These are phyloP conservation scores for Ivindomyrus marchei DNA, from an alignment of 2,113 vertebrate species.

Conservation along the genomic window DNA sequence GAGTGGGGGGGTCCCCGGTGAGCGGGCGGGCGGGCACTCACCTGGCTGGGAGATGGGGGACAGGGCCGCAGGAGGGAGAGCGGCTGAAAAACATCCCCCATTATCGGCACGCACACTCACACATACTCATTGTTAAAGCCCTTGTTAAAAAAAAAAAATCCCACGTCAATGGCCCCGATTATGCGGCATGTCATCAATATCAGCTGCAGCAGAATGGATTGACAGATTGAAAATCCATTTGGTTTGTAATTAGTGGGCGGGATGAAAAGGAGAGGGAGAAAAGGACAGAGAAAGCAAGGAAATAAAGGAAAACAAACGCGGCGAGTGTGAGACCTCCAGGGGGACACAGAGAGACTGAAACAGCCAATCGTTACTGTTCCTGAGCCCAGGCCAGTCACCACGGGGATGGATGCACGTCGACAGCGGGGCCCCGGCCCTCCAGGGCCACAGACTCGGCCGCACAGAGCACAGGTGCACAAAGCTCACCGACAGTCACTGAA, in stretches of 20 bases:
- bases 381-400: neutral
- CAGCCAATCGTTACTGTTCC: slow-evolving; percentile 53
- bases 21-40: neutral
- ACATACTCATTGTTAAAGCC: slow-evolving; percentile 9
- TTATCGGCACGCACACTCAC: neutral
- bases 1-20: neutral
- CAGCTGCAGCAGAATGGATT: neutral
- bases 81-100: slow-evolving; percentile 1
- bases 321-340: slow-evolving; percentile 29
- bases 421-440: neutral
- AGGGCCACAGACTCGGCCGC: neutral
- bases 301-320: slow-evolving; percentile 35
- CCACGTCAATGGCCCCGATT: slow-evolving; percentile 11
- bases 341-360: slow-evolving; percentile 38
- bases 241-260: slow-evolving; percentile 10
- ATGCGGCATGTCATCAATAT: neutral
- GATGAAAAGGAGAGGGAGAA: neutral
- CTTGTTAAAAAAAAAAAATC: slow-evolving; percentile 3
- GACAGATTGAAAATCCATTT: slow-evolving; percentile 18
- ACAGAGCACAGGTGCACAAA: neutral
- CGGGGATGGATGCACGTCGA: neutral
- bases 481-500: neutral
- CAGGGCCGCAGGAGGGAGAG: neutral
- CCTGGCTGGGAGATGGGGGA: slow-evolving; percentile 3
- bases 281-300: slow-evolving; percentile 26